These are phyloP conservation scores for Molorchus minor DNA, from an alignment of 2,888 invertebrate species.

Conservation along the genomic window DNA sequence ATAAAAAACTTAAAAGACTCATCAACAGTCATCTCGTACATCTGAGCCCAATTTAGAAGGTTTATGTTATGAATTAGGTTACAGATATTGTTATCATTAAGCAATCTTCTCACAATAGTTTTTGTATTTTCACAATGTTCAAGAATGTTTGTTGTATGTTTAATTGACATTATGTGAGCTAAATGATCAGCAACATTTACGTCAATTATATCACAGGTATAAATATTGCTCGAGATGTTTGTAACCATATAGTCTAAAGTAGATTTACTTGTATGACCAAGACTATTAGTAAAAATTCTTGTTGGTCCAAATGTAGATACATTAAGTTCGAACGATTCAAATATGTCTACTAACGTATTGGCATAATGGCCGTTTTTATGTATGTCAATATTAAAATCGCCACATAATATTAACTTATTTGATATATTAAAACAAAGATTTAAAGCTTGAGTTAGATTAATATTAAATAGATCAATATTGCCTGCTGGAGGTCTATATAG, in stretches of 20 bases:
- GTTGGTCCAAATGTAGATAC: neutral
- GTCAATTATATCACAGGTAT: neutral
- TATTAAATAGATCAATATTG: neutral
- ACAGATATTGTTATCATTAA: too few species aligned
- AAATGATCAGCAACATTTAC: neutral
- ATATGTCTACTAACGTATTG: neutral
- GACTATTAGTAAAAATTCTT: too few species aligned
- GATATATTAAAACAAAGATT: neutral
- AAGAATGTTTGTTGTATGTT: too few species aligned
- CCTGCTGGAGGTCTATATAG: neutral
- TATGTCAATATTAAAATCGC: neutral
- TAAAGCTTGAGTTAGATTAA: neutral
- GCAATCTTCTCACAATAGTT: too few species aligned
- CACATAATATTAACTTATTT: neutral
- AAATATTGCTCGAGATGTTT: neutral
- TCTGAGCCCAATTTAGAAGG: too few species aligned
- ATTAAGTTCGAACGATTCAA: neutral
- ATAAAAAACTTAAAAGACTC: too few species aligned
- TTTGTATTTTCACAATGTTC: too few species aligned
- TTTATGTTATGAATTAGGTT: too few species aligned
- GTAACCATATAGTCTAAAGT: neutral
- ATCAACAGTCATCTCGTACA: too few species aligned
- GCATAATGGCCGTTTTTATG: neutral
- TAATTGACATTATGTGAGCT: too few species aligned
- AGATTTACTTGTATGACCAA: neutral